Base-by-base conservation (phyloP, 2,888 invertebrate species). In the Drosophila villosipedis region DNA sequence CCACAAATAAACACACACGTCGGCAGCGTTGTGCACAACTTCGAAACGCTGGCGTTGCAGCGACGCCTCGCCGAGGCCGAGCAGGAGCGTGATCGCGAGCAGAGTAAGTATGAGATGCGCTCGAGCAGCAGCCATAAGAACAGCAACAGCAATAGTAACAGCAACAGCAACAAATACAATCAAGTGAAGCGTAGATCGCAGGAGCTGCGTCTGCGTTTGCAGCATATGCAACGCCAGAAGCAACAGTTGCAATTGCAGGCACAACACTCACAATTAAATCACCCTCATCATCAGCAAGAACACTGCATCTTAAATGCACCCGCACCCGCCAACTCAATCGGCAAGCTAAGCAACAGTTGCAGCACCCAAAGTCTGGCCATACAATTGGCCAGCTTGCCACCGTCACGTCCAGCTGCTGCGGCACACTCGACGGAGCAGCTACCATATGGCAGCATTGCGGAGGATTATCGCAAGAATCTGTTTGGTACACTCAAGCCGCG, bases 1-100 rank as follows among this genome's bases (percentile, higher is more conserved):
- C 93, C 93, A 43, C 92, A 93, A 75, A 92, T 94, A 57, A 92
- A 83, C 71, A 92, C 92, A 2, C 93, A 92, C 74, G 93, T 93
- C 43, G 93, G 93, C 64, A 93, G 92, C 73, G 92, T 93, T 70
- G 92, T 93, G 43, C 93, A 94, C 70, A 93, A 92, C 4, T 94
- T 93, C 68, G 93, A 93, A 75, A 92, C 93, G 22, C 82, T 94
- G 86, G 93, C 93, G 39, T 84, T 92, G 82, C 86, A 91, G 67
- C 91, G 91, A 0, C 91, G 89, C 22, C 83, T 91, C 49, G 80
- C 78, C 52, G 87, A 88, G 61, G 80, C 79, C 50, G 86, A 84
- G 55, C 82, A 78, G 84, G 82, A 84, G 28, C 84, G 78, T 22
- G 84, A 84, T 43, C 75, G 87, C 33, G 80, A 85, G 62, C 76